Evolutionary conservation across 2,113 vertebrate genomes (phyloP).

Genomic region (Mustela nigripes): DNA sequence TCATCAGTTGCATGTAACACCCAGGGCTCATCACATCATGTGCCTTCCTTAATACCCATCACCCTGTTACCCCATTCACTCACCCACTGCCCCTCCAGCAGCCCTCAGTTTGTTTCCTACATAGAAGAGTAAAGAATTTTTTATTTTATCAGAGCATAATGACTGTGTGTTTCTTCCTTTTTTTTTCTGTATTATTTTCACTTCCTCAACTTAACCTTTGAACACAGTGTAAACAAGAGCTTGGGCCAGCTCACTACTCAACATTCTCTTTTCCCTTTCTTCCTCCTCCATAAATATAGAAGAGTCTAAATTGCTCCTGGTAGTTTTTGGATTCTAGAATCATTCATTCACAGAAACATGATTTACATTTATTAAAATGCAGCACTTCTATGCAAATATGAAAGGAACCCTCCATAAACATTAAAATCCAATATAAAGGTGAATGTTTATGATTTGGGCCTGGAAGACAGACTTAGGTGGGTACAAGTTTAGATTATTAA

Average conservation of each 20-base stretch:
- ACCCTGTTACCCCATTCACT: no score
- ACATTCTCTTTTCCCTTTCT: not conserved
- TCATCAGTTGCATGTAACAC: no score
- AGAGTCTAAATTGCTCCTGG: not conserved
- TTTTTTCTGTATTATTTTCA: slow-evolving; percentile 35
- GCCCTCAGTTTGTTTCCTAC: no score
- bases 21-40: no score
- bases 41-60: no score
- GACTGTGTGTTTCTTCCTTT: not conserved
- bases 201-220: slow-evolving; percentile 53
- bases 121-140: not conserved
- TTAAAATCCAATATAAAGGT: slow-evolving; percentile 1
- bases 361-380: slow-evolving; percentile 3
- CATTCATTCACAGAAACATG: slow-evolving; percentile 23
- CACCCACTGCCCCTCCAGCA: no score
- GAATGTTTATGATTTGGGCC: not conserved
- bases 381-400: not conserved
- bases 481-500: slow-evolving; percentile 24
- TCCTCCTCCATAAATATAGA: not conserved
- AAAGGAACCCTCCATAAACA: not conserved
- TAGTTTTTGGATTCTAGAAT: slow-evolving; percentile 45
- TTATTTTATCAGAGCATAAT: not conserved
- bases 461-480: not conserved
- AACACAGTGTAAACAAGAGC: slow-evolving; percentile 41
- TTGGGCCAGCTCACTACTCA: not conserved